Conservation (phyloP, 2,797 vertebrate genomes). For the Microctenopoma lineatum region DNA sequence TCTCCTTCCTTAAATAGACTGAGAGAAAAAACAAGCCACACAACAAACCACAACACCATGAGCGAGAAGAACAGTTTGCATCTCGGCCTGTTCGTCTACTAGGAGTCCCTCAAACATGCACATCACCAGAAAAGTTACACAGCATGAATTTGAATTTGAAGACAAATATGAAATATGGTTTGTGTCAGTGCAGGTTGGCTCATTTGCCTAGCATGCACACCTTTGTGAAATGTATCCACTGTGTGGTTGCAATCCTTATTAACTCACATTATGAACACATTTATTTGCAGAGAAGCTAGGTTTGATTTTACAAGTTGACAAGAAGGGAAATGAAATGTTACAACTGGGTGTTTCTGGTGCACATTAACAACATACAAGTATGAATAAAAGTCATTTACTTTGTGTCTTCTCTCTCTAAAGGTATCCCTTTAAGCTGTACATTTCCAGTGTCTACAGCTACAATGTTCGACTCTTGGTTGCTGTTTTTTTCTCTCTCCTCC, state of each 20-base stretch:
- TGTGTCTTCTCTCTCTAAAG: too few species aligned
- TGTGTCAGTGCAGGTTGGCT: conserved; percentile 49
- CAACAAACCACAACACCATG: conserved; percentile 6
- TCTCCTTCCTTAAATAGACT: conserved; percentile 14
- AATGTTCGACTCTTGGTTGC: too few species aligned
- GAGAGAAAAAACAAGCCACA: conserved; percentile 18
- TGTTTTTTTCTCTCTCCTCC: too few species aligned
- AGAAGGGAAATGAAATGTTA: too few species aligned
- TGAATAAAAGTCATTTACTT: too few species aligned
- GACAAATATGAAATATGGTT: conserved; percentile 38
- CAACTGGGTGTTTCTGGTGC: too few species aligned
- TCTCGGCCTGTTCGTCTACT: background rate
- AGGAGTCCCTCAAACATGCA: conserved; percentile 30
- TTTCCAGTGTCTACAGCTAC: too few species aligned
- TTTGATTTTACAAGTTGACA: too few species aligned
- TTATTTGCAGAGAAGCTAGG: background rate
- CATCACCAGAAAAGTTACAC: conserved; percentile 7
- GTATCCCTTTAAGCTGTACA: too few species aligned
- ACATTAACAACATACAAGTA: too few species aligned
- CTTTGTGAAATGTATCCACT: conserved; percentile 4
- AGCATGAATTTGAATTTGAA: conserved; percentile 27
- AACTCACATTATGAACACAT: background rate
- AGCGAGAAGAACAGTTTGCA: conserved; percentile 9
- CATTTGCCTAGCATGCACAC: conserved; percentile 11
- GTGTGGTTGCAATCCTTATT: background rate